Evolutionary conservation across 2,888 invertebrate genomes (phyloP).

Genomic region (Halictus ligatus): DNA sequence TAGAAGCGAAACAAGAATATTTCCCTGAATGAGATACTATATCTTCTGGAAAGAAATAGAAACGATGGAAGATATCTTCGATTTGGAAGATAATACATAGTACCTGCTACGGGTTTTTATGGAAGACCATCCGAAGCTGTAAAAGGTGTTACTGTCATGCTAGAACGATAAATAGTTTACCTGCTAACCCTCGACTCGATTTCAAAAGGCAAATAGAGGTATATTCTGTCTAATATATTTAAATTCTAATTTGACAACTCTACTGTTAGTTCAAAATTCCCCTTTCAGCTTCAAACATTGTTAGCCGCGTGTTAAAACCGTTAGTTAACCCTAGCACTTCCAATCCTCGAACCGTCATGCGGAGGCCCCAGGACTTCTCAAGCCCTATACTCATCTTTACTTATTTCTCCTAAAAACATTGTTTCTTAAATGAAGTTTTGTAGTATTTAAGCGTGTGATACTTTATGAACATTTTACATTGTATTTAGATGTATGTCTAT

Average conservation of each 20-base stretch:
- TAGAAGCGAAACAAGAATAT: neutral
- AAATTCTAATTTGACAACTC: constrained; percentile 23
- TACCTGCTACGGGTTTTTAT: constrained; percentile 31
- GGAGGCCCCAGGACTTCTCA: too few species aligned
- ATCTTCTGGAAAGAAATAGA: constrained; percentile 15
- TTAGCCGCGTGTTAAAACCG: too few species aligned
- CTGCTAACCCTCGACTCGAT: constrained; percentile 3
- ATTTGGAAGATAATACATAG: constrained; percentile 29
- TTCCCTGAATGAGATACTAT: neutral
- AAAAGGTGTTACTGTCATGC: constrained; percentile 13
- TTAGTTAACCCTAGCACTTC: too few species aligned
- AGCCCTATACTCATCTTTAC: too few species aligned
- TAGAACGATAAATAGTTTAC: constrained; percentile 19
- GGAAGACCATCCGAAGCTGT: constrained; percentile 6
- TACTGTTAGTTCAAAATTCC: neutral
- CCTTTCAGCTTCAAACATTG: too few species aligned
- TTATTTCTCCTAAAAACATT: too few species aligned
- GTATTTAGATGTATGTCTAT: too few species aligned
- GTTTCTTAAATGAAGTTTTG: too few species aligned
- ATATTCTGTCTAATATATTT: neutral
- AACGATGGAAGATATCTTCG: neutral
- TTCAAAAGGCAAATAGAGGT: constrained; percentile 3
- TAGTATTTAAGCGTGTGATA: too few species aligned
- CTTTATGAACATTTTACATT: too few species aligned
- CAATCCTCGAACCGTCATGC: too few species aligned